Evolutionary conservation across 2,888 invertebrate species (phyloP), one percentile per base, ranked within the genome.

Genomic region (Meteorus colon): DNA sequence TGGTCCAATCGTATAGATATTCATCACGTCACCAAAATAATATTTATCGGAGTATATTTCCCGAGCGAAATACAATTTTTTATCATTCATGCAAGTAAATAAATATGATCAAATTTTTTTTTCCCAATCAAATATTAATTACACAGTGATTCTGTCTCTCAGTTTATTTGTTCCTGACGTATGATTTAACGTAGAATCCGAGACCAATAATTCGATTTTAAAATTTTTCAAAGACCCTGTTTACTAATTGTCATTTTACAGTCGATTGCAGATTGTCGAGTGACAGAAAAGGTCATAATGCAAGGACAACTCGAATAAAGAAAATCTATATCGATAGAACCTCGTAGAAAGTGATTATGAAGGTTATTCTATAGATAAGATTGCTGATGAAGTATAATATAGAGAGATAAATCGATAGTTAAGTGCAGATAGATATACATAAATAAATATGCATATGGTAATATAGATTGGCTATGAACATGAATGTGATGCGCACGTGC

Each of bases 331-430:
- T 74, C 62, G 62, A 74, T 62, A 60, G 68, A 69, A 69, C 62
- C 48, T 37, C 59, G 62, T 8, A 60, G 41, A 60, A 74, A 31
- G 67, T 69, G 74, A 74, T 74, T 74, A 74, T 48, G 14, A 74
- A 74, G 74, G 69, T 69, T 74, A 68, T 60, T 69, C 74, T 74
- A 74, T 74, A 68, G 74, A 74, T 74, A 74, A 62, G 48, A 29
- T 24, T 51, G 69, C 62, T 62, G 45, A 74, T 74, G 34, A 34
- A 62, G 69, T 62, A 65, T 45, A 69, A 74, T 69, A 66, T 66
- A 48, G 48, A 45, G 69, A 69, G 37, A 60, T 75, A 65, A 75
- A 75, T 75, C 70, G 65, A 75, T 75, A 75, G n/a, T 37, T 29
- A 31, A 51, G 55, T 68, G 62, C 48, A 69, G 48, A n/a, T 48